These are phyloP conservation scores for Epinephelus malabaricus DNA, from an alignment of 2,797 vertebrate species.

Conservation along the genomic window DNA sequence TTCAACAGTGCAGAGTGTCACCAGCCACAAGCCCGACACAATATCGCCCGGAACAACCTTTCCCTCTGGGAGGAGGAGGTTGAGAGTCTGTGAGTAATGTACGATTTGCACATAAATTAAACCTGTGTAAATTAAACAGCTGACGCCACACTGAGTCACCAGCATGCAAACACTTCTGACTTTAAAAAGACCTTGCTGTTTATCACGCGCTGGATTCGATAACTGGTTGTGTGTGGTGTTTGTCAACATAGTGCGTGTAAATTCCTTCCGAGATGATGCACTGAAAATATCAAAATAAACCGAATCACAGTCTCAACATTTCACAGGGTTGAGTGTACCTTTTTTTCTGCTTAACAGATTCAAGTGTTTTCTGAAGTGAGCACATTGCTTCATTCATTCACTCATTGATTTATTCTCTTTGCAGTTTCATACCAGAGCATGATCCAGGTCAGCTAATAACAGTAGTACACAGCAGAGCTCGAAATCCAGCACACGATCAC, in stretches of 20 bases:
- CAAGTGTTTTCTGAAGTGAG: constrained; percentile 7
- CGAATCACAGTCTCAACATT: not conserved
- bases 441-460: constrained; percentile 54
- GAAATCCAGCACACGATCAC: constrained; percentile 56
- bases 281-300: not conserved
- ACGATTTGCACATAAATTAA: constrained; percentile 42
- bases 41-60: constrained; percentile 27
- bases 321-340: not conserved
- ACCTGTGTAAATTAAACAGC: constrained; percentile 25
- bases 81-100: constrained; percentile 26
- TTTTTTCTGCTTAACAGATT: not conserved
- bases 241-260: not conserved
- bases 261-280: not conserved
- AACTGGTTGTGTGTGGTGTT: not conserved
- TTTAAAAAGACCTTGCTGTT: constrained; percentile 14
- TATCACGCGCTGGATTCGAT: constrained; percentile 5
- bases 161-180: constrained; percentile 8
- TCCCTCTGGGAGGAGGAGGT: constrained; percentile 7
- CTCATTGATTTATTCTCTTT: constrained; percentile 66
- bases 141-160: constrained; percentile 14
- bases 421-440: constrained; percentile 54
- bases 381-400: constrained; percentile 12
- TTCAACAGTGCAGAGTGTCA: constrained; percentile 45
- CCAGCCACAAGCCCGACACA: constrained; percentile 25
- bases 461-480: constrained; percentile 60